These are phyloP conservation scores for Phrynocephalus forsythii DNA, from an alignment of 2,797 vertebrate genomes.

Conservation along the genomic window DNA sequence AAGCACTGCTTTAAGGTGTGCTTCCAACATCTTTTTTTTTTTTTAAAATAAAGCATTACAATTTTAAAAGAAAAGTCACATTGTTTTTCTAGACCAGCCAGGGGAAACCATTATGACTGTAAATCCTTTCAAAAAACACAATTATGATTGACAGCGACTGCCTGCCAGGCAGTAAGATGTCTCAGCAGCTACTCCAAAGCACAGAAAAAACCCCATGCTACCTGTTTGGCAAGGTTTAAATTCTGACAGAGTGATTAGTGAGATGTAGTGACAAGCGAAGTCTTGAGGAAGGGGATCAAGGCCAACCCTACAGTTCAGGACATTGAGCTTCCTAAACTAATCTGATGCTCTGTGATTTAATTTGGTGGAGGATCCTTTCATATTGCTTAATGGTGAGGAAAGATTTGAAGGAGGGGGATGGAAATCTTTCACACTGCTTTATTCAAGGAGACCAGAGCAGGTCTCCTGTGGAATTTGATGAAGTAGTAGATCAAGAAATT, in stretches of 20 bases:
- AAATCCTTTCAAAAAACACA: slow-evolving; percentile 47
- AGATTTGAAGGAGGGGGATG: background rate
- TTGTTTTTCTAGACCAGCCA: background rate
- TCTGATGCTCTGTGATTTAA: background rate
- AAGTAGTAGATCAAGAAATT: background rate
- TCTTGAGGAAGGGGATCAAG: background rate
- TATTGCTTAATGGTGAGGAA: too few species aligned
- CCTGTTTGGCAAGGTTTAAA: slow-evolving; percentile 34
- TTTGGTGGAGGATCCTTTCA: background rate
- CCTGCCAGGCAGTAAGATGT: slow-evolving; percentile 38
- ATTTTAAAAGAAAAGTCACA: background rate
- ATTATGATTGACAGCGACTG: slow-evolving; percentile 13
- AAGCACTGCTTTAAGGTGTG: too few species aligned
- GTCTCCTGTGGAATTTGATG: background rate
- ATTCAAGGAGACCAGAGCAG: background rate
- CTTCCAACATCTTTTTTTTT: background rate
- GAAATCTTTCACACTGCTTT: background rate
- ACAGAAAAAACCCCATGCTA: slow-evolving; percentile 38
- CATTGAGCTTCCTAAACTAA: background rate
- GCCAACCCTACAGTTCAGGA: background rate
- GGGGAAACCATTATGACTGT: background rate
- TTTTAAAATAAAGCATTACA: too few species aligned
- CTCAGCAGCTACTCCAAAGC: slow-evolving; percentile 52
- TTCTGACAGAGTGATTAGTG: background rate
- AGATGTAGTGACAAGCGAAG: background rate